Base-by-base conservation (phyloP, 2,113 vertebrate species). In the Psettodes erumei region DNA sequence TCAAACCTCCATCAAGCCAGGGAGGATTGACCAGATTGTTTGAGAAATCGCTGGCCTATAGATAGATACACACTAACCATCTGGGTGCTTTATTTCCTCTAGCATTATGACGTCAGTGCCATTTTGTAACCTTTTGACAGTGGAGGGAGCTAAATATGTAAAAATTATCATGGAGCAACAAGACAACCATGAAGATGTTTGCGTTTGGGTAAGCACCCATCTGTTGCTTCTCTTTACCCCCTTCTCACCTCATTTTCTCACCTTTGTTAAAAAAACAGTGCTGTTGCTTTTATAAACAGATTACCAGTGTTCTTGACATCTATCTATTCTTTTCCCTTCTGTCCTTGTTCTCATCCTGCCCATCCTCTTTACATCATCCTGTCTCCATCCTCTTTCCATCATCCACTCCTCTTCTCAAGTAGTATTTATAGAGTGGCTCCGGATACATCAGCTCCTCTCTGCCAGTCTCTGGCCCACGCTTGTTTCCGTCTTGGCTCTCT, bases 371-470 rank as follows among this genome's bases (percentile, higher is more conserved):
- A 75, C 75, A 80, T 81, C 76, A 74, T 65, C 50, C 68, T 78
- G 67, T 81, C 86, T 81, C 72, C 86, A 69, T 75, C 81, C 64
- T 75, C 77, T 82, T 66, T 84, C 72, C 71, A 80, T 86, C 84
- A 85, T 81, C 76, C 62, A 37, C 48, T 81, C 79, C 68, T 75
- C 76, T 80, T 47, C 75, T 83, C 71, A 60, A 74, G 78, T 73
- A 71, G 66, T 92, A 90, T 92, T 91, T 90, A 88, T 89, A 91
- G 90, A 86, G 72, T 21, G 55, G 64, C 84, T 87, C 82, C 72
- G 72, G 89, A 90, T 86, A 79, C 77, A 80, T 84, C 54, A 21
- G 63, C 69, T 86, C 70, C 78, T 83, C 69, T 86, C 75, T 43
- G 32, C 71, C 80, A 83, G 45, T 88, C 70, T 76, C 72, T 74